Conservation (phyloP, 1,140 invertebrate species). For the Nautilus pompilius region DNA sequence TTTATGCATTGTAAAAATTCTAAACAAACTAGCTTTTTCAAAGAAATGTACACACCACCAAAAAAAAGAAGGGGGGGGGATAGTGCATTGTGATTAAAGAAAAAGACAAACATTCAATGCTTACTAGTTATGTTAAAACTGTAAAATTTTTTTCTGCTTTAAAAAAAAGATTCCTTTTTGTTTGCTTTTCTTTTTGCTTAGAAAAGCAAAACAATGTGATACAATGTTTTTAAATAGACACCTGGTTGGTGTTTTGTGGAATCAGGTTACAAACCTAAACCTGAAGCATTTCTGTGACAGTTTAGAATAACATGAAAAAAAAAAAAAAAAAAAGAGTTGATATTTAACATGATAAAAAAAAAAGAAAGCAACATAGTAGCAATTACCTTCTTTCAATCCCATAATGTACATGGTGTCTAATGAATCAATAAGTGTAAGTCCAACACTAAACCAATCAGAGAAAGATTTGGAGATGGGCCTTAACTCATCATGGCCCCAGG, state of each 20-base stretch:
- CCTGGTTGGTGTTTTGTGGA: neutral
- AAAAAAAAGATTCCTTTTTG: too few relatives aligned
- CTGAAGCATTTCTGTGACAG: neutral
- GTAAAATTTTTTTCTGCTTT: too few relatives aligned
- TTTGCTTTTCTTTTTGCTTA: too few relatives aligned
- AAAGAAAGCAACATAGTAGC: neutral
- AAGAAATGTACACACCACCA: too few relatives aligned
- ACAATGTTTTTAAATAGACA: too few relatives aligned
- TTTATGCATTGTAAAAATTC: too few relatives aligned
- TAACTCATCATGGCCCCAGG: constrained; percentile 98
- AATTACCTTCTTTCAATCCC: constrained; percentile 75
- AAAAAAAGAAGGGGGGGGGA: too few relatives aligned
- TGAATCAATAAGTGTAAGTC: constrained; percentile 90
- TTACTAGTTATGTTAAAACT: too few relatives aligned
- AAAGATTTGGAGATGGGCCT: constrained; percentile 70
- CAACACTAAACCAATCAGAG: constrained; percentile 50
- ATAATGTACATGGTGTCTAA: constrained; percentile 96
- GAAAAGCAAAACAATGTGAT: too few relatives aligned
- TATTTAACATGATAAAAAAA: neutral
- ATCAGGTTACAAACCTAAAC: constrained; percentile 3
- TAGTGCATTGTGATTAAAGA: too few relatives aligned
- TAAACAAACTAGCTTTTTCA: too few relatives aligned
- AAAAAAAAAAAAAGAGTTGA: neutral
- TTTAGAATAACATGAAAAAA: neutral
- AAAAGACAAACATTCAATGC: too few relatives aligned